These are phyloP conservation scores for Amia ocellicauda DNA, from an alignment of 2,113 vertebrate genomes.

Conservation along the genomic window DNA sequence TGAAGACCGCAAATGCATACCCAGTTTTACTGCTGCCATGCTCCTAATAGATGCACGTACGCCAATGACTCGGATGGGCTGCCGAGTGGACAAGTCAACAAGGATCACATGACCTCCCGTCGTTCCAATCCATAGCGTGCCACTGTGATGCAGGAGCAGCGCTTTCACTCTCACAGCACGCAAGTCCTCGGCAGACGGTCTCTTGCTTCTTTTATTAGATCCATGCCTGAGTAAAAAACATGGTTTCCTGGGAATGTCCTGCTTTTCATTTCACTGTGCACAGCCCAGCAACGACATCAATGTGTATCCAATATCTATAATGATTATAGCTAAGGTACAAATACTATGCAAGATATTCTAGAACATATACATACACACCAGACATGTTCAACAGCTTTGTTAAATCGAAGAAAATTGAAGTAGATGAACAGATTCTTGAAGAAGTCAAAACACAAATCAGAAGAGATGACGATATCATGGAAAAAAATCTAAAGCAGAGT, in stretches of 20 bases:
- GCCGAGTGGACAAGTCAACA: constrained; percentile 78
- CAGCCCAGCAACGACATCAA: background rate
- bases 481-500: no score
- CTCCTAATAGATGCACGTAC: constrained; percentile 74
- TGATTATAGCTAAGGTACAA: background rate
- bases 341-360: background rate
- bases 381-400: no score
- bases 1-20: no score
- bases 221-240: constrained; percentile 51
- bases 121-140: constrained; percentile 86
- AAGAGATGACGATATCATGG: no score
- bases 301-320: background rate
- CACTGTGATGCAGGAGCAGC: constrained; percentile 80
- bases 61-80: constrained; percentile 71
- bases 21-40: constrained; percentile 71
- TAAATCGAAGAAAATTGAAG: no score
- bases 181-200: constrained; percentile 47
- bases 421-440: no score
- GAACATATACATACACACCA: background rate
- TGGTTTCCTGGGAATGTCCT: background rate
- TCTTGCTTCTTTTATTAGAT: constrained; percentile 45
- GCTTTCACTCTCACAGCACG: constrained; percentile 81
- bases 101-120: constrained; percentile 84
- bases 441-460: no score
- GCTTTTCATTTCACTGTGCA: background rate